Conservation (phyloP, 1,140 invertebrate species). For the Drosophila insularis region DNA sequence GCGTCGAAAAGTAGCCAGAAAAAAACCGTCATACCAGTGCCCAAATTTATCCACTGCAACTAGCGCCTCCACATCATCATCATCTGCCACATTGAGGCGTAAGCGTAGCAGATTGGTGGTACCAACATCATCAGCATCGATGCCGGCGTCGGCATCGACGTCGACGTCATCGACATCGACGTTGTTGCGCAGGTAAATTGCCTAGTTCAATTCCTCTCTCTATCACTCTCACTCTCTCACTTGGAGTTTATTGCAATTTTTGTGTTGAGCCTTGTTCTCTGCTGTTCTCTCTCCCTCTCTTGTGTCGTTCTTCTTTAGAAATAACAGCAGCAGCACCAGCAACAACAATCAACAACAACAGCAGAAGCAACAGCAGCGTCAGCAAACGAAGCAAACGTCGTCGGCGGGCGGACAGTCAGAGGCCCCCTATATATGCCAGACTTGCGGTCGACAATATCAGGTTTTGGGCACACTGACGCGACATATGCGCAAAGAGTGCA, state of each 20-base stretch:
- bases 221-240: neutral
- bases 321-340: slow-evolving; percentile 11
- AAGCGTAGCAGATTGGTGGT: slow-evolving; percentile 47
- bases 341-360: slow-evolving; percentile 7
- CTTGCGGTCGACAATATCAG: slow-evolving; percentile 85
- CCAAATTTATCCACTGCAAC: slow-evolving; percentile 8
- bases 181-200: slow-evolving; percentile 61
- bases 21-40: slow-evolving; percentile 39
- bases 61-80: neutral
- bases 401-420: slow-evolving; percentile 12
- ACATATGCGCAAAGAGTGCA: slow-evolving; percentile 84
- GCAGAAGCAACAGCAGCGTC: slow-evolving; percentile 1
- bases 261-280: slow-evolving; percentile 2
- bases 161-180: neutral
- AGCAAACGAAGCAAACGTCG: slow-evolving; percentile 13
- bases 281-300: too few species aligned
- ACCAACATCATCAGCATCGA: neutral
- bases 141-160: neutral
- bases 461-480: slow-evolving; percentile 84
- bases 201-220: neutral
- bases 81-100: slow-evolving; percentile 53
- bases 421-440: slow-evolving; percentile 83
- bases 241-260: neutral
- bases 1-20: slow-evolving; percentile 45
- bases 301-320: slow-evolving; percentile 32